Evolutionary conservation across 2,797 vertebrate genomes (phyloP).

Genomic region (Vipera ursinii): DNA sequence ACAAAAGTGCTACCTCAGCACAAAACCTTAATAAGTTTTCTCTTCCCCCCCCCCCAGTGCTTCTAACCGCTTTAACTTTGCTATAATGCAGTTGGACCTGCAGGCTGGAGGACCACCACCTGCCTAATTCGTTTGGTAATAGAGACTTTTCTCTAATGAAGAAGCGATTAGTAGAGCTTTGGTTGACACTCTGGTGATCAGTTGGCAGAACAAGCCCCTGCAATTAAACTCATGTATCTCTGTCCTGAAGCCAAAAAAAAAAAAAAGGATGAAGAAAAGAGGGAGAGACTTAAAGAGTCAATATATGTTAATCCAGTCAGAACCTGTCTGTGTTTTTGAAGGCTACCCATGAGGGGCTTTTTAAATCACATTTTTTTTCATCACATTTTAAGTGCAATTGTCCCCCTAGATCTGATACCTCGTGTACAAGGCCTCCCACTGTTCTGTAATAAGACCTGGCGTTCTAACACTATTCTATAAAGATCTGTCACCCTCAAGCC

Average conservation of each 20-base stretch:
- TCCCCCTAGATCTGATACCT: conserved; percentile 81
- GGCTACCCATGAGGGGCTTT: conserved; percentile 87
- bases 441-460: conserved; percentile 86
- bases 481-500: conserved; percentile 72
- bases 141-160: conserved; percentile 99
- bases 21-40: conserved; percentile 98
- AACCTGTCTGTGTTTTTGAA: conserved; percentile 94
- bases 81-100: conserved; percentile 91
- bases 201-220: conserved; percentile 90
- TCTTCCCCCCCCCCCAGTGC: conserved; percentile 52
- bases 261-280: conserved; percentile 24
- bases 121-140: conserved; percentile 99
- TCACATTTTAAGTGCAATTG: conserved; percentile 83
- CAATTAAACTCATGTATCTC: conserved; percentile 96
- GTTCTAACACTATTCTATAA: conserved; percentile 83
- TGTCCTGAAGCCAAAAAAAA: conserved; percentile 85
- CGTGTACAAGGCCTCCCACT: conserved; percentile 81
- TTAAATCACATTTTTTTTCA: conserved; percentile 84
- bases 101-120: conserved; percentile 90
- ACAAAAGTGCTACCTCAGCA: conserved; percentile 99
- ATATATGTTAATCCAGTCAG: conserved; percentile 99
- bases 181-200: conserved; percentile 96
- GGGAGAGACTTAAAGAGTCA: conserved; percentile 90
- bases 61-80: conserved; percentile 96
- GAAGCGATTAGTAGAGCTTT: conserved; percentile 96